Evolutionary conservation across 2,888 invertebrate species (phyloP).

Genomic region (Hemithea aestivaria): DNA sequence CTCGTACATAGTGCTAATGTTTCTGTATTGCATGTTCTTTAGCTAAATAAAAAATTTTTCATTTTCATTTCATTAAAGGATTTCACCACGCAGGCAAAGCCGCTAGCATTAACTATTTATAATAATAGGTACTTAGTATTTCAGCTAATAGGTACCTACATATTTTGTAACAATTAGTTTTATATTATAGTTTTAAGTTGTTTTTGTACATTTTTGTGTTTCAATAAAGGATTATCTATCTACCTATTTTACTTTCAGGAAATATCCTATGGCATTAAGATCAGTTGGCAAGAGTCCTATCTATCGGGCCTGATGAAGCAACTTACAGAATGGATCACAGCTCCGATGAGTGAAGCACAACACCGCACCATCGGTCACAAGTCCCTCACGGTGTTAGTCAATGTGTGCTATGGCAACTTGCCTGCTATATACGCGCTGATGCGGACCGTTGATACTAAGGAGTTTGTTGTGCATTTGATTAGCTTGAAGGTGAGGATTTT

Average conservation of each 20-base stretch:
- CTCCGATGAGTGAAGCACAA: conserved; percentile 65
- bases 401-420: conserved; percentile 88
- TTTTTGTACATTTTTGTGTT: too few species aligned
- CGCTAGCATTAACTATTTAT: too few species aligned
- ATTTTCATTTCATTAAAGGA: too few species aligned
- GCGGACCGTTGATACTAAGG: conserved; percentile 84
- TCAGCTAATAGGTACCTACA: too few species aligned
- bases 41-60: too few species aligned
- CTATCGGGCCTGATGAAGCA: conserved; percentile 82
- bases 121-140: too few species aligned
- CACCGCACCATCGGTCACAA: conserved; percentile 67
- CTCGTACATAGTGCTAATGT: too few species aligned
- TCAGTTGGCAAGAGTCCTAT: conserved; percentile 89
- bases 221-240: too few species aligned
- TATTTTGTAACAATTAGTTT: too few species aligned
- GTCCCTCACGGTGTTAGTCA: conserved; percentile 84
- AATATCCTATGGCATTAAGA: conserved; percentile 87
- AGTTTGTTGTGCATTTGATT: conserved; percentile 81
- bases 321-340: conserved; percentile 82
- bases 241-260: conserved; percentile 69
- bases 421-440: conserved; percentile 86
- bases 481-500: conserved; percentile 74
- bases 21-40: too few species aligned
- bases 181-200: too few species aligned
- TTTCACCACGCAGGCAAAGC: too few species aligned